Evolutionary conservation across 2,888 invertebrate genomes (phyloP).

Genomic region (Chrysina gloriosa): DNA sequence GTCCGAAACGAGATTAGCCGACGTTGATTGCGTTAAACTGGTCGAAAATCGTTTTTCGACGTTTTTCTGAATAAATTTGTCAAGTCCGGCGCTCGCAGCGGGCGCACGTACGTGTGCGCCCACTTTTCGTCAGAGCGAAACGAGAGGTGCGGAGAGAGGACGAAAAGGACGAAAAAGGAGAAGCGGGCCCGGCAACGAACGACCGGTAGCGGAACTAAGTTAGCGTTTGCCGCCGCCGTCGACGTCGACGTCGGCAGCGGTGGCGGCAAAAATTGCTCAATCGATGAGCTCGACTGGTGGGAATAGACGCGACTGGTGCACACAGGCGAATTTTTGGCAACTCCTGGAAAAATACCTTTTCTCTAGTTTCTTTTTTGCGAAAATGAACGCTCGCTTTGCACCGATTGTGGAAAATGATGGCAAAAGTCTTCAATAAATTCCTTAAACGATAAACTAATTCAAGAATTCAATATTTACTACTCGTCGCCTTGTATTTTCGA

Average conservation of each 20-base stretch:
- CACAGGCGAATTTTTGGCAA: too few species aligned
- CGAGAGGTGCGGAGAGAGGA: background rate
- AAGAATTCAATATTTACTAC: too few species aligned
- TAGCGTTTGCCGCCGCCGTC: constrained; percentile 21
- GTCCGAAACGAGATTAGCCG: constrained; percentile 12
- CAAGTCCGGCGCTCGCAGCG: background rate
- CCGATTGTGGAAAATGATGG: too few species aligned
- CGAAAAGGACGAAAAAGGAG: background rate
- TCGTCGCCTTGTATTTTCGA: too few species aligned
- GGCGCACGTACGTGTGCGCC: background rate
- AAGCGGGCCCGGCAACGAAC: too few species aligned
- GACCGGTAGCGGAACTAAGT: background rate
- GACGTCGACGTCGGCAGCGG: background rate
- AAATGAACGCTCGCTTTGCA: too few species aligned
- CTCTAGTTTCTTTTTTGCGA: too few species aligned
- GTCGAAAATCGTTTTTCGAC: constrained; percentile 13
- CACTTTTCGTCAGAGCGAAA: background rate
- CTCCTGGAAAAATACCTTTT: too few species aligned
- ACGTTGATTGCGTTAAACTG: constrained; percentile 29
- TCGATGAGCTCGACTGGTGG: too few species aligned
- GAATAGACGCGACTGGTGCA: too few species aligned
- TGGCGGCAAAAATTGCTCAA: constrained; percentile 38
- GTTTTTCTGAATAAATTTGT: constrained; percentile 33
- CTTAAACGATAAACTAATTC: too few species aligned
- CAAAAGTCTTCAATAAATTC: too few species aligned